These are phyloP conservation scores for Isurus oxyrinchus DNA, from an alignment of 2,113 vertebrate genomes.

Conservation along the genomic window DNA sequence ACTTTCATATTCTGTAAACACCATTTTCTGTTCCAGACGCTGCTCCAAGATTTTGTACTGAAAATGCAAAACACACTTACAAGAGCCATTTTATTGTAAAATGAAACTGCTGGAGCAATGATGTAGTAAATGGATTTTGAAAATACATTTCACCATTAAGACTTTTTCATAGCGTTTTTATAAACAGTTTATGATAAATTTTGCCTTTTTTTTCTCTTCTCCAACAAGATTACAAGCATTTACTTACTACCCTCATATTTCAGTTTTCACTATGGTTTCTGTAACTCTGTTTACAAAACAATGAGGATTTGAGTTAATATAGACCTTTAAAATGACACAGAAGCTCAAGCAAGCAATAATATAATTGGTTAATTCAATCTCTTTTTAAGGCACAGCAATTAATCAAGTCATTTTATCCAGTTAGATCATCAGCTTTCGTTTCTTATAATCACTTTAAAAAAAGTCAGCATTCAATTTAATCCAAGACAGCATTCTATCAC, in stretches of 20 bases:
- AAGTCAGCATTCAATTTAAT: background rate
- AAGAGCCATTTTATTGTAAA: background rate
- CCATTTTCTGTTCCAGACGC: conserved; percentile 78
- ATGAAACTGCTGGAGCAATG: background rate
- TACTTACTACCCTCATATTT: background rate
- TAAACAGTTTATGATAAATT: background rate
- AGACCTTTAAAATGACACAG: background rate
- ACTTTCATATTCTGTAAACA: conserved; percentile 83
- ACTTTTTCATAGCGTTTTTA: background rate
- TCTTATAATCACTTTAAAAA: background rate
- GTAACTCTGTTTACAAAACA: background rate
- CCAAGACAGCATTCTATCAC: background rate
- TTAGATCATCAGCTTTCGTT: background rate
- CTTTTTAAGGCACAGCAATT: background rate
- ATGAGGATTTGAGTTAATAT: background rate
- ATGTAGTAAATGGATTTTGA: background rate
- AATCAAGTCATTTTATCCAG: background rate
- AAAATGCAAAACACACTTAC: conserved; percentile 26
- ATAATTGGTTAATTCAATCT: background rate
- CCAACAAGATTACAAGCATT: background rate
- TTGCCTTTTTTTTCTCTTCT: background rate
- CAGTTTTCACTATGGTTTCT: background rate
- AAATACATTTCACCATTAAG: background rate
- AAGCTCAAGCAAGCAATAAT: background rate
- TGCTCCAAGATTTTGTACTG: conserved; percentile 83